Base-by-base conservation (phyloP, 2,113 vertebrate genomes). In the Catharus bicknelli region DNA sequence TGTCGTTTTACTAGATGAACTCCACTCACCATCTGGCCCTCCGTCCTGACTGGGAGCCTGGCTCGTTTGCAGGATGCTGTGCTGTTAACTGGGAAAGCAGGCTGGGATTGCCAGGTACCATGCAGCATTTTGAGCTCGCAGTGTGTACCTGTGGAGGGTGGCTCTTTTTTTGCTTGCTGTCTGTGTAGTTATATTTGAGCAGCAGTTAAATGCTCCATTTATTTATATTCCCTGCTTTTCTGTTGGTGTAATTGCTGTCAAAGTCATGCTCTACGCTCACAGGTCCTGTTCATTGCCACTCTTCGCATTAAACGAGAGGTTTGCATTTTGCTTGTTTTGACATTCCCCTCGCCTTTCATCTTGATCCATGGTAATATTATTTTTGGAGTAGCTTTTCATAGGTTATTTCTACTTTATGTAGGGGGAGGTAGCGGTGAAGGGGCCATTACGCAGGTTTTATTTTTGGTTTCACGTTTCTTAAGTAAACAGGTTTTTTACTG, bases 11-110 rank as follows among this genome's bases (percentile, higher is more conserved):
- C 78, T 85, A 85, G 75, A 82, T 92, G 84, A 89, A 95, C 90
- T 89, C 87, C 75, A 94, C 70, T 94, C 4, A 3, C 93, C 95
- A 95, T 92, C 95, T 96, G 95, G 74, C 81, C 54, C 36, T 63
- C 43, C 16, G 1, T 63, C 54, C 84, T 91, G 70, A 47, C 27
- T 87, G 69, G 36, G 73, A 92, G 72, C 66, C 85, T 57, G 87
- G 11, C 50, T 85, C 9, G 0, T 63, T 89, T 75, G 91, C 5
- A 6, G 81, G 66, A 68, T 92, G 69, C 62, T 83, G 5, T 64
- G 82, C 83, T 92, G 61, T n/a, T 66, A 38, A 19, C 21, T 70
- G 7, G 73, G 76, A 53, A 77, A 86, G 48, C 72, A 77, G 53
- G 38, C 40, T 58, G 68, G n/a, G 48, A 83, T 29, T 8, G 27